Evolutionary conservation across 2,888 invertebrate species (phyloP).

Genomic region (Lepidonotus clava): DNA sequence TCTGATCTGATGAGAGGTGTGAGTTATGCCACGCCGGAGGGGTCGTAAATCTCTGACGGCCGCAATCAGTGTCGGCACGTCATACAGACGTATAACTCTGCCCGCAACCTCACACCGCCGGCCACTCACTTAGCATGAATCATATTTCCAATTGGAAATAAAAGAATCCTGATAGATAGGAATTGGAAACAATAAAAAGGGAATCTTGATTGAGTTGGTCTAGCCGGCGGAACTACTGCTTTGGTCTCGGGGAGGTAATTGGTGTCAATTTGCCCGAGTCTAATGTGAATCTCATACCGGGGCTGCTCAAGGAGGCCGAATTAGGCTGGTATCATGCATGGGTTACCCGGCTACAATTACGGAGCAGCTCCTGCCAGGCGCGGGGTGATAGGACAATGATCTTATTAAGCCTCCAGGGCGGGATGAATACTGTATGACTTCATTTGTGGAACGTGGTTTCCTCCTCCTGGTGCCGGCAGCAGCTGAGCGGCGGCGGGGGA

Average conservation of each 20-base stretch:
- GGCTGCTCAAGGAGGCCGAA: background rate
- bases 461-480: background rate
- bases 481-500: no score
- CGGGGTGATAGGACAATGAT: background rate
- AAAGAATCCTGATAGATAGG: background rate
- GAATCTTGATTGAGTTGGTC: background rate
- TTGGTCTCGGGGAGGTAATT: background rate
- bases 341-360: background rate
- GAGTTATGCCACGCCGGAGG: background rate
- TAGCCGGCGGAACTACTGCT: no score
- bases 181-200: no score
- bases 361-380: background rate
- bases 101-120: no score
- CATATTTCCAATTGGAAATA: background rate
- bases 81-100: no score
- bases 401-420: background rate
- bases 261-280: background rate
- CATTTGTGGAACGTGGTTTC: background rate
- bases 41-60: background rate
- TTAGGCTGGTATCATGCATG: background rate
- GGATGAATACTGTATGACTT: background rate
- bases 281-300: no score
- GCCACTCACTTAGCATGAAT: background rate
- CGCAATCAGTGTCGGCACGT: background rate
- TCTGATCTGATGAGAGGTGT: no score